These are phyloP conservation scores for Dione vanillae DNA, from an alignment of 2,888 invertebrate species.

Conservation along the genomic window DNA sequence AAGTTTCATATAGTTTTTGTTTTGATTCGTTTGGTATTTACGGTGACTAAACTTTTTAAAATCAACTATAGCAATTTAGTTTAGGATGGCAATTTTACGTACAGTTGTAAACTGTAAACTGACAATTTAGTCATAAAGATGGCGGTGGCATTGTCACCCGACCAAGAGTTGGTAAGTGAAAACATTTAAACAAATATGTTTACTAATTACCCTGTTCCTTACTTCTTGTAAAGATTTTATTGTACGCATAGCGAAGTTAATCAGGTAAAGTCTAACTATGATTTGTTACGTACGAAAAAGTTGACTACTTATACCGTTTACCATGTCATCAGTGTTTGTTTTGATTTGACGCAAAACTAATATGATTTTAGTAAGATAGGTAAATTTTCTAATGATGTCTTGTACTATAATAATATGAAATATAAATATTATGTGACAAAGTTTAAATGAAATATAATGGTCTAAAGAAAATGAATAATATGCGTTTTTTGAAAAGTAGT, in stretches of 20 bases:
- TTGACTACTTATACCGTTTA: constrained; percentile 55
- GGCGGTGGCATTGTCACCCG: constrained; percentile 90
- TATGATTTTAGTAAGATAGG: constrained; percentile 10
- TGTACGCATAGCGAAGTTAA: background rate
- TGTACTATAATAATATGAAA: background rate
- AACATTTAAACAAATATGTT: constrained; percentile 48
- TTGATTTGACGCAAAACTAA: constrained; percentile 63
- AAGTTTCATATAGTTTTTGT: too few relatives aligned
- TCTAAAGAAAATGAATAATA: constrained; percentile 1
- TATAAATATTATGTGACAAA: too few relatives aligned
- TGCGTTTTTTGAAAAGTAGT: background rate
- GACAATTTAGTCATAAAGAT: constrained; percentile 64
- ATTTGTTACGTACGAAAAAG: background rate
- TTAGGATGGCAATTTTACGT: background rate
- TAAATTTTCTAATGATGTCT: background rate
- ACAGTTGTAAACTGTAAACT: constrained; percentile 8
- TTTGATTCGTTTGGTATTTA: too few relatives aligned
- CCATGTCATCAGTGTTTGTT: constrained; percentile 83
- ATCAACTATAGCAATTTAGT: background rate
- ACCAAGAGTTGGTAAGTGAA: constrained; percentile 90
- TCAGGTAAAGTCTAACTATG: background rate
- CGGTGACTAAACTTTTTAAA: background rate
- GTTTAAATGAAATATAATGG: too few relatives aligned
- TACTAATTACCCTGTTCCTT: background rate
- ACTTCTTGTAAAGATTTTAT: background rate